Evolutionary conservation across 2,113 vertebrate genomes (phyloP), one percentile per base, ranked within the genome.

Genomic region (Neofelis nebulosa): DNA sequence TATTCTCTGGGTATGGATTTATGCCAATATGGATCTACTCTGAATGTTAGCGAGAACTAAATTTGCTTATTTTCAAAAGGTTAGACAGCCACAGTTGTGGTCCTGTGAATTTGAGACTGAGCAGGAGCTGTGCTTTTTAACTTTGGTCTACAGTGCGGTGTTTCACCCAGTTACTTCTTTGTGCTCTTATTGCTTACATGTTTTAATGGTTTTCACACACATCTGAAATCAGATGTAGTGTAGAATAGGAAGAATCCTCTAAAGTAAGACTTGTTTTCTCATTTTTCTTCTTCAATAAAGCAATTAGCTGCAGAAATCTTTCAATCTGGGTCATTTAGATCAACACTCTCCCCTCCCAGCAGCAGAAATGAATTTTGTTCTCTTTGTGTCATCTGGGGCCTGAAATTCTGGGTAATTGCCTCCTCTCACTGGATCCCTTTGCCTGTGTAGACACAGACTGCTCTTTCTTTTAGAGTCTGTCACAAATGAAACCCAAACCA

Each of bases 341-440:
- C 2, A 12, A 71, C 65, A 69, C 31, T 52, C 48, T 65, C 29
- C 33, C 50, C 33, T 91, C 63, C 68, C 68, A 12, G 5, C 45
- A 63, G 87, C 45, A 81, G 76, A n/a, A 88, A 25, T 33, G 79
- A 41, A 79, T 91, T 95, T 96, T 83, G 66, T 92, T 98, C 63
- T 98, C 98, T 99, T 98, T 99, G 91, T 98, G 94, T 90, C 93
- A 96, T 97, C 94, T 94, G 91, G 86, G 84, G 82, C 85, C 97
- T 91, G 65, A 94, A 97, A 98, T 98, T 92, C 83, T 97, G 96
- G 98, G 98, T 98, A 99, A 99, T 98, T 98, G 97, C 97, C 95
- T 98, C 66, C 38, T 91, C 50, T 95, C 76, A 61, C 76, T 23
- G 71, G 69, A 81, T 57, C 36, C 38, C 27, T 89, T 76, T 93